These are phyloP conservation scores for Ophion obscuratus DNA, from an alignment of 2,888 invertebrate genomes.

Conservation along the genomic window DNA sequence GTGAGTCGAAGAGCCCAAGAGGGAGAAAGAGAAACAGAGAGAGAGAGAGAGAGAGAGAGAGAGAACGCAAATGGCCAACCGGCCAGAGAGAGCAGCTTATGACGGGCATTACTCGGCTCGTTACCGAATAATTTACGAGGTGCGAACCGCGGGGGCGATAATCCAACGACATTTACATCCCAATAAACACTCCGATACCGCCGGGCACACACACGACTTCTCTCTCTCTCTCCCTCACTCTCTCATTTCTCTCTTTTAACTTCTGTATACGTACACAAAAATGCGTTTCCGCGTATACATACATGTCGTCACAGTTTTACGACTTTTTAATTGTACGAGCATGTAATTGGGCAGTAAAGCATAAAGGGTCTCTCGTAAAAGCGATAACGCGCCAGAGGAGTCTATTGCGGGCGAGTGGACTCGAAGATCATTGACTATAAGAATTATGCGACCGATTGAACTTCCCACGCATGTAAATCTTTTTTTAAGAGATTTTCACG, in stretches of 20 bases:
- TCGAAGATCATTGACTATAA: slow-evolving; percentile 41
- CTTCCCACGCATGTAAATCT: neutral
- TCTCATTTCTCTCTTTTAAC: neutral
- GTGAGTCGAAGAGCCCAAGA: slow-evolving; percentile 45
- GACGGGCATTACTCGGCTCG: slow-evolving; percentile 84
- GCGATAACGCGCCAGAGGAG: slow-evolving; percentile 74
- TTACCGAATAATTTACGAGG: slow-evolving; percentile 84
- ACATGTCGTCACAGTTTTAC: slow-evolving; percentile 77
- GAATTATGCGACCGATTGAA: neutral
- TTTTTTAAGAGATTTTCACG: slow-evolving; percentile 22
- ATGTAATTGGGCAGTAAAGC: slow-evolving; percentile 82
- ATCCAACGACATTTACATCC: slow-evolving; percentile 84
- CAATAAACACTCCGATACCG: slow-evolving; percentile 82
- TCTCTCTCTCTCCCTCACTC: slow-evolving; percentile 34
- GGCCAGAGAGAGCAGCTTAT: slow-evolving; percentile 81
- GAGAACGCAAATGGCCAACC: slow-evolving; percentile 76
- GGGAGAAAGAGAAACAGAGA: slow-evolving; percentile 53
- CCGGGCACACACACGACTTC: slow-evolving; percentile 63
- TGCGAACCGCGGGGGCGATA: slow-evolving; percentile 84
- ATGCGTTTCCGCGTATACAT: slow-evolving; percentile 21
- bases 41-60: slow-evolving; percentile 59
- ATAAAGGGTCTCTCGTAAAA: slow-evolving; percentile 79
- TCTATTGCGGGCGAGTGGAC: slow-evolving; percentile 45
- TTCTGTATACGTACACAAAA: slow-evolving; percentile 7
- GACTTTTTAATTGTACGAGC: slow-evolving; percentile 81